These are phyloP conservation scores for Oreortyx pictus DNA, from an alignment of 2,797 vertebrate species.

Conservation along the genomic window DNA sequence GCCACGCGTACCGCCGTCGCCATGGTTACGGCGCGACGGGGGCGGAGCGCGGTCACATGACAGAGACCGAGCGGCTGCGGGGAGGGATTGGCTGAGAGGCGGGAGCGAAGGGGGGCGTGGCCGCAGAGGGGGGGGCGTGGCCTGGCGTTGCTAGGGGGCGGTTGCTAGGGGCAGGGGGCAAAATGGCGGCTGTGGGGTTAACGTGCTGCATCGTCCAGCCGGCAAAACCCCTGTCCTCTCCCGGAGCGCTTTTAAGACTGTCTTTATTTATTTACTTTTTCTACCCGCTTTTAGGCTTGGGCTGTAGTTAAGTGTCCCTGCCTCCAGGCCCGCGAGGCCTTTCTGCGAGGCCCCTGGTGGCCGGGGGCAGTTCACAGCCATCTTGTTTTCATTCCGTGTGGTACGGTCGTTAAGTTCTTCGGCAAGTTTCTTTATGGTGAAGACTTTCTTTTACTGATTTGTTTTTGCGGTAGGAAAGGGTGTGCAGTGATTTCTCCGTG, in stretches of 20 bases:
- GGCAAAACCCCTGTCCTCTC: accelerated
- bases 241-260: neutral
- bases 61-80: neutral
- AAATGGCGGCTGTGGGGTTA: neutral
- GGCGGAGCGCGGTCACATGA: neutral
- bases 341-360: neutral
- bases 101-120: neutral
- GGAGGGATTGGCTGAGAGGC: accelerated
- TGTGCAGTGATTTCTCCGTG: neutral
- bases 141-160: neutral
- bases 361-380: neutral
- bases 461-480: neutral
- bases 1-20: neutral
- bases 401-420: neutral
- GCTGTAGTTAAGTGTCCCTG: accelerated
- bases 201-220: accelerated
- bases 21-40: conserved; percentile 10
- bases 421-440: neutral
- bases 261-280: neutral
- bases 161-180: neutral
- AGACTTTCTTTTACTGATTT: neutral
- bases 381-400: neutral
- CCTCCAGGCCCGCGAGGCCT: neutral
- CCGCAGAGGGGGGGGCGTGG: accelerated
- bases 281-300: accelerated